Evolutionary conservation across 1,140 invertebrate species (phyloP), one percentile per base, ranked within the genome.

Genomic region (Cotesia chilonis): DNA sequence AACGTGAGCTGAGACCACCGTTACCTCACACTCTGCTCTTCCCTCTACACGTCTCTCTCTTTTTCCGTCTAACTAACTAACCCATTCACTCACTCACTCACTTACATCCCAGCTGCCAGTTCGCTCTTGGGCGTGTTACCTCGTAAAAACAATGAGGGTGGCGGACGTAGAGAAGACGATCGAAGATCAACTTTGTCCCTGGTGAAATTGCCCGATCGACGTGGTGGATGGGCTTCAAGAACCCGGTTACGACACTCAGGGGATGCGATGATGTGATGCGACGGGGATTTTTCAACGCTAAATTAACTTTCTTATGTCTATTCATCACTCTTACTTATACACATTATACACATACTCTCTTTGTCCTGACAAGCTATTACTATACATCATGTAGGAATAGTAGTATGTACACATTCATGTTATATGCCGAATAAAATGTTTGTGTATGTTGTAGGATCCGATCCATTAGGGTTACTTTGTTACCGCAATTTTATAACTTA

Each of bases 181-280:
- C 70, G 70, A 71, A 71, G 70, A 71, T 71, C 70, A 71, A 71
- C 70, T 71, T 71, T 71, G 63, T 71, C 70, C 61, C 70, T 57
- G 51, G 70, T 66, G 70, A 71, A 71, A 71, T 71, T 71, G 63
- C 63, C 61, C 61, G 70, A 71, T 71, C 61, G 63, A 71, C 70
- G 61, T 64, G 41, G 35, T 71, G 52, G 70, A 66, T 71, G 63
- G 70, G 70, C 51, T 61, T 71, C 66, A 35, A 71, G 70, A 71
- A 71, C 61, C 61, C 20, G 57, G 70, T 64, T 71, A 71, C 70
- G 70, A 54, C 47, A 57, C 70, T 66, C 70, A 41, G 28, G 70
- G 61, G 70, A 66, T 38, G 59, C 36, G 70, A 66, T 60, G 20
- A 66, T 60, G 20, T 54, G 63, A 71, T 59, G 70, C 47, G 63